These are phyloP conservation scores for Zosterops hypoxanthus DNA, from an alignment of 2,113 vertebrate genomes.

Conservation along the genomic window DNA sequence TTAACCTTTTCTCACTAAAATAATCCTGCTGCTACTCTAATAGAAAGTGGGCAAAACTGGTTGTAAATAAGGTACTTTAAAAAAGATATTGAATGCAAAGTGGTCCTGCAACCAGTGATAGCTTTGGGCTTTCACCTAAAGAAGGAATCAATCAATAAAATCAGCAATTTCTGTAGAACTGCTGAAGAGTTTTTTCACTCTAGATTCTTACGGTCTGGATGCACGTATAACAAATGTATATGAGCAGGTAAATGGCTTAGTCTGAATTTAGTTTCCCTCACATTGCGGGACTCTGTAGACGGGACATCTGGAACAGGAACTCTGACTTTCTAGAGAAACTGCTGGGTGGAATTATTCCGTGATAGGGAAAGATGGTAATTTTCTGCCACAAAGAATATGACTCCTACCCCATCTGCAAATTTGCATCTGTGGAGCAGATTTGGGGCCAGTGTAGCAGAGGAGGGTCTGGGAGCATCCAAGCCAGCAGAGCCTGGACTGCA, in stretches of 20 bases:
- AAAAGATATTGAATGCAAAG: background rate
- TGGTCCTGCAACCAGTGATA: background rate
- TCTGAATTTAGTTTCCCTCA: background rate
- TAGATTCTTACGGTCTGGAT: background rate
- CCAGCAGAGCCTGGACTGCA: background rate
- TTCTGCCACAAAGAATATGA: background rate
- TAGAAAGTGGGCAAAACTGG: background rate
- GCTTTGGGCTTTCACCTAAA: background rate
- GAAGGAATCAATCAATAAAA: background rate
- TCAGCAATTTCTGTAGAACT: background rate
- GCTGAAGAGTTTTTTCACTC: background rate
- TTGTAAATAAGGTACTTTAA: background rate
- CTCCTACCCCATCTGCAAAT: background rate
- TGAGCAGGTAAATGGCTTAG: background rate
- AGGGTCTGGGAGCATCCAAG: background rate
- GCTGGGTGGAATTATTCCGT: background rate
- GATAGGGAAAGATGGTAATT: background rate
- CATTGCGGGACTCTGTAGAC: accelerated
- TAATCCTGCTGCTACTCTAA: background rate
- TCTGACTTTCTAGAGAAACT: background rate
- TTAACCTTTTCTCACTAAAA: background rate
- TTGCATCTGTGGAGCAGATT: background rate
- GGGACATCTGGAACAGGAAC: background rate
- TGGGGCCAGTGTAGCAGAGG: background rate
- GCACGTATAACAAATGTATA: background rate